phyloP scores from a whole-genome alignment of 2,888 invertebrate genomes.

The Zelleria hepariella region DNA sequence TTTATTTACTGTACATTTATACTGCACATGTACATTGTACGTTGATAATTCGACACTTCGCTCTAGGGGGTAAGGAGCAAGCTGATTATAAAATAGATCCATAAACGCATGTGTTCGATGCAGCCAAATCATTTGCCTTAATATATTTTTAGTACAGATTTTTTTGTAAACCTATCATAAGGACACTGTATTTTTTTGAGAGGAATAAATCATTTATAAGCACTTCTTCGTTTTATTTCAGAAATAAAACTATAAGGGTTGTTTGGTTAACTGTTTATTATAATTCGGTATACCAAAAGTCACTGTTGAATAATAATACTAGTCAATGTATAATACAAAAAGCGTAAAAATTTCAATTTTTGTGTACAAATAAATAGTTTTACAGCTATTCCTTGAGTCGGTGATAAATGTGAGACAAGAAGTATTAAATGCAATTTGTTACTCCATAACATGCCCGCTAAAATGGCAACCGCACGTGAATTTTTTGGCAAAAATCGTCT shows the following conservation, averaged over 20 bases:
- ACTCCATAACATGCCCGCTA: too few species aligned
- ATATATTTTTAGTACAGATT: neutral
- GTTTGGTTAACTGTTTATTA: conserved; percentile 47
- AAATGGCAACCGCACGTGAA: conserved; percentile 14
- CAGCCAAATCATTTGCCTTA: neutral
- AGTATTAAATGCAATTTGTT: conserved; percentile 47
- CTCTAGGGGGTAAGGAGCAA: neutral
- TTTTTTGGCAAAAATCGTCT: neutral
- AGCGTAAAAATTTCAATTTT: conserved; percentile 47
- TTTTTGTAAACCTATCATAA: neutral
- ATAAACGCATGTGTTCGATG: neutral
- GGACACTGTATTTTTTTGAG: neutral
- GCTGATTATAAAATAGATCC: neutral
- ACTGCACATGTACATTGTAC: neutral
- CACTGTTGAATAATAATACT: conserved; percentile 43
- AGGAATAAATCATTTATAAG: neutral
- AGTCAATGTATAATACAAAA: conserved; percentile 45
- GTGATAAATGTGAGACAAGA: conserved; percentile 55
- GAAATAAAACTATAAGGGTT: conserved; percentile 23
- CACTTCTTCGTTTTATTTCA: neutral
- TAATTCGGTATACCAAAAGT: conserved; percentile 35
- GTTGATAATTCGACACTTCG: neutral
- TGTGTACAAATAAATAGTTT: conserved; percentile 41
- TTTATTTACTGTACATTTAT: neutral
- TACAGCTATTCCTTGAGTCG: conserved; percentile 40